A percentile compares a stretch with the other conserved stretches of the same genome.
These are phyloP conservation scores for Phenganax subtilis DNA, from an alignment of 92 coral and sea anemone genomes.

Conservation along the genomic window DNA sequence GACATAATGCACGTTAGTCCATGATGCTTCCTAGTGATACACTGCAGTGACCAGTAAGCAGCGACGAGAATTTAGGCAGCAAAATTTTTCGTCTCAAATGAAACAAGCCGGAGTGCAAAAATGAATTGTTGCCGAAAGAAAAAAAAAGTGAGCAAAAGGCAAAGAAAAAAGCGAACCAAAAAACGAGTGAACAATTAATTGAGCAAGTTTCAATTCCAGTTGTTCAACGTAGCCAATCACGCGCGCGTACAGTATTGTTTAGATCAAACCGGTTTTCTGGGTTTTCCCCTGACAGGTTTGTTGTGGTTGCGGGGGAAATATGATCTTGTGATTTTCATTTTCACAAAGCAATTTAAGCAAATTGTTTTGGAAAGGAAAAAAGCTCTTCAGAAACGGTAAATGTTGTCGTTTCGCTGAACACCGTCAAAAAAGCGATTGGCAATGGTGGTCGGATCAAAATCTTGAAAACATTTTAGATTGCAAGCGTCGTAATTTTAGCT, in stretches of 20 bases:
- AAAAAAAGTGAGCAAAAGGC: no score
- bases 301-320: neutral
- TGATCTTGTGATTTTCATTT: neutral
- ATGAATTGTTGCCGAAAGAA: no score
- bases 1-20: no score
- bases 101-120: no score
- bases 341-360: neutral
- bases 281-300: conserved; percentile 21
- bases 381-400: neutral
- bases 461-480: neutral
- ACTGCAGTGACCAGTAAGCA: no score
- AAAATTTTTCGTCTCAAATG: no score
- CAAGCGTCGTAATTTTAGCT: neutral
- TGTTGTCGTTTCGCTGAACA: neutral
- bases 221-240: neutral
- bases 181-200: no score
- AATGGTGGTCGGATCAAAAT: neutral
- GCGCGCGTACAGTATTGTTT: conserved; percentile 15
- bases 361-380: neutral
- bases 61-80: no score
- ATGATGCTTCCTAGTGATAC: no score
- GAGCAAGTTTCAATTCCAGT: neutral
- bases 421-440: neutral
- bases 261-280: conserved; percentile 31
- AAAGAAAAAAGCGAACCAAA: no score